Conservation (phyloP, 2,797 vertebrate genomes). For the Rallus crepitans region DNA sequence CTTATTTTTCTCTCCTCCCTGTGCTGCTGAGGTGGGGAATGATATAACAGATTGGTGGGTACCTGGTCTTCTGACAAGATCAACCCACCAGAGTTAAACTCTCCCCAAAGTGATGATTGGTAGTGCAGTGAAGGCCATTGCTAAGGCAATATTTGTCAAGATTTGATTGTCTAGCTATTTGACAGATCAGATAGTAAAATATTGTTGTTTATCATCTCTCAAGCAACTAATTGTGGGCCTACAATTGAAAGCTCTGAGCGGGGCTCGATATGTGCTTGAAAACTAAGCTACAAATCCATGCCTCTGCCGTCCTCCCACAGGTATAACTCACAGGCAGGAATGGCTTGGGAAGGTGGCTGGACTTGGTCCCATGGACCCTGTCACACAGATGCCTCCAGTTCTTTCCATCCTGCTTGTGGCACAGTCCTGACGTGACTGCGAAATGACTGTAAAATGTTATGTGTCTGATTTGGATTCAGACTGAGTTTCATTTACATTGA, state of each 20-base stretch:
- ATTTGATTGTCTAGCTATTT: not conserved
- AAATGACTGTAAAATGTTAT: not conserved
- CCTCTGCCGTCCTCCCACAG: not conserved
- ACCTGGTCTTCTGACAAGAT: too few species aligned
- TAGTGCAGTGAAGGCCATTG: not conserved
- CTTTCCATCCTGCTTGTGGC: not conserved
- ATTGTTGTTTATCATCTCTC: not conserved
- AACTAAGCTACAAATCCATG: not conserved
- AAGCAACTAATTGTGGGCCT: not conserved
- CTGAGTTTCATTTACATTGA: not conserved
- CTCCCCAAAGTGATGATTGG: not conserved
- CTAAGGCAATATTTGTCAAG: not conserved
- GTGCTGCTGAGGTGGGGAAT: too few species aligned
- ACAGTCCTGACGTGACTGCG: not conserved
- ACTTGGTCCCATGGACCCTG: not conserved
- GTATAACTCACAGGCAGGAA: not conserved
- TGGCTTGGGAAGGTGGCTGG: not conserved
- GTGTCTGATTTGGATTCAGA: not conserved
- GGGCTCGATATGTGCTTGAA: not conserved
- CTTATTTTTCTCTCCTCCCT: too few species aligned
- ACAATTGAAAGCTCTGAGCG: not conserved
- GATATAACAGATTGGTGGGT: too few species aligned
- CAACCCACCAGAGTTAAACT: not conserved
- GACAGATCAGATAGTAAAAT: not conserved
- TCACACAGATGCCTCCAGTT: not conserved